A percentile compares a stretch with the other conserved stretches of the same genome.
phyloP scores from a whole-genome alignment of 92 coral and sea anemone genomes.

The Palythoa grandis region DNA sequence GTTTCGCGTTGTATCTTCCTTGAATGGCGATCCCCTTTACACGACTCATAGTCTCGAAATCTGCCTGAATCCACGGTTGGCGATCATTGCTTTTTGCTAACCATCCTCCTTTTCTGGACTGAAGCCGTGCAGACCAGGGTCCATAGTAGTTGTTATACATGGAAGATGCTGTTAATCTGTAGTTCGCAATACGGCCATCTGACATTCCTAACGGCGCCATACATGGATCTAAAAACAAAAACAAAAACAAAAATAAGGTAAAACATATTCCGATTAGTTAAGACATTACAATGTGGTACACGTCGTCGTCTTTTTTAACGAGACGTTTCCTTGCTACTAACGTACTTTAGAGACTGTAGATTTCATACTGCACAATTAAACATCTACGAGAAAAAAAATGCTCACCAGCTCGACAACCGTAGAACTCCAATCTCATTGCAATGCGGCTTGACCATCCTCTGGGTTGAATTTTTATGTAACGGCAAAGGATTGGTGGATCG shows the following conservation, averaged over 20 bases:
- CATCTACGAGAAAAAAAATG: neutral
- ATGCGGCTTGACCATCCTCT: conserved; percentile 37
- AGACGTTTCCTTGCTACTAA: too few relatives aligned
- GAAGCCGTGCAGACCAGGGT: conserved; percentile 69
- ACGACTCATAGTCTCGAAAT: conserved; percentile 51
- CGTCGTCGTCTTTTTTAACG: too few relatives aligned
- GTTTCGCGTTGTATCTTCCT: conserved; percentile 35
- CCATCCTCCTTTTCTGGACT: conserved; percentile 69
- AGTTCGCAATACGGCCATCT: conserved; percentile 63
- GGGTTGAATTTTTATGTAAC: conserved; percentile 60
- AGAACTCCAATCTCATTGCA: conserved; percentile 31
- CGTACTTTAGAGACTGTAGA: too few relatives aligned
- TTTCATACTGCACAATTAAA: too few relatives aligned
- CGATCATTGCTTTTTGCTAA: conserved; percentile 42
- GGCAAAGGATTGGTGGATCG: conserved; percentile 54
- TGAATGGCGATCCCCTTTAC: conserved; percentile 29
- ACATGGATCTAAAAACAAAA: conserved; percentile 56
- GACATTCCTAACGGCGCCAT: conserved; percentile 64
- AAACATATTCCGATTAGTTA: neutral
- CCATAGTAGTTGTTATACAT: conserved; percentile 62
- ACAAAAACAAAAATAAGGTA: neutral
- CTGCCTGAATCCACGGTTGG: conserved; percentile 65
- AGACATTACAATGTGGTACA: too few relatives aligned
- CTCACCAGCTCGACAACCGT: conserved; percentile 39
- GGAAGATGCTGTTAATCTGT: conserved; percentile 62